Evolutionary conservation across 2,888 invertebrate genomes (phyloP), one percentile per base, ranked within the genome.

Genomic region (Thymelicus sylvestris): DNA sequence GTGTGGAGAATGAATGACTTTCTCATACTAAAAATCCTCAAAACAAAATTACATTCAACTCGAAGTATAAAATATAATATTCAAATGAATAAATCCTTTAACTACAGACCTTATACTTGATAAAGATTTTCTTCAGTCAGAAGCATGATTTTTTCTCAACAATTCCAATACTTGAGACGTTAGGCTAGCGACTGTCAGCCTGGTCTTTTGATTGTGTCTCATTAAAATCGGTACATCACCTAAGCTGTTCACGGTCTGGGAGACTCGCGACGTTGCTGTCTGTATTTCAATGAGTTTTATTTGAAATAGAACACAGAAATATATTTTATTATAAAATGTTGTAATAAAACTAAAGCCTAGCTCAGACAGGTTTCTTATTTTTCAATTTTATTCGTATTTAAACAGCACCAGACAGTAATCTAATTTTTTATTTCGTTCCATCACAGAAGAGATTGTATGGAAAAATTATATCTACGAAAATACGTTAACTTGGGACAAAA

Each of bases 231-330:
- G 44, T 41, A 52, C 52, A 65, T 50, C 52, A 38, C 31, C 66
- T 57, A 66, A 66, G 66, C 47, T 57, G 15, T 65, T 65, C 55
- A 57, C 55, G 55, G 66, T 66, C 66, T 66, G 44, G 44, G 3
- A 39, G n/a, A 7, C 3, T 13, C 44, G 4, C n/a, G 8, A 39
- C 2, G 7, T n/a, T 31, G 38, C 13, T 7, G 5, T 6, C 12
- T 57, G 57, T 12, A 12, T 52, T 19, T 52, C 19, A 52, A 52
- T 52, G 19, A 6, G 52, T 52, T 8, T 15, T 52, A 8, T 52
- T 52, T 8, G 7, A 52, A 55, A 55, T 24, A 24, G 0, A 52
- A 52, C 8, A 55, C 24, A 24, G 24, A 12, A 55, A 6, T n/a
- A 7, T 50, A 6, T 24, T 24, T 55, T 55, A 24, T 55, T 55